phyloP scores from a whole-genome alignment of 2,797 vertebrate species.

The Melanotaenia parkinsoni region DNA sequence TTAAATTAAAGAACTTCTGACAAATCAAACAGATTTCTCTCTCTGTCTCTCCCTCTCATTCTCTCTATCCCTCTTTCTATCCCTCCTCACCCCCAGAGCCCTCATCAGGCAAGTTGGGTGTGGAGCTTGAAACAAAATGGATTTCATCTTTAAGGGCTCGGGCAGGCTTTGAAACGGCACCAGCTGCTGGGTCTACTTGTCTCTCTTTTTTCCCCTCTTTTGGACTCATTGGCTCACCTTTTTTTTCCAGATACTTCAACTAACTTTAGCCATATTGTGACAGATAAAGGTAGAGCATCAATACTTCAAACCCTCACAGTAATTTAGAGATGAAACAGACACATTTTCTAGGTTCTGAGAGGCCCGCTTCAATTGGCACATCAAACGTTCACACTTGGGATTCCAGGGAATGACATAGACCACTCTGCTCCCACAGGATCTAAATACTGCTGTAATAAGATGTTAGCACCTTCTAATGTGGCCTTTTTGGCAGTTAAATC shows the following conservation, averaged over 20 bases:
- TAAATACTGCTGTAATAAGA: slow-evolving; percentile 65
- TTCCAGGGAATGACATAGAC: slow-evolving; percentile 65
- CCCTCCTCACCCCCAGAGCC: slow-evolving; percentile 92
- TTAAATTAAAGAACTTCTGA: slow-evolving; percentile 97
- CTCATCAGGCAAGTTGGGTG: slow-evolving; percentile 85
- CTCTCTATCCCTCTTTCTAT: slow-evolving; percentile 70
- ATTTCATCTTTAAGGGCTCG: slow-evolving; percentile 96
- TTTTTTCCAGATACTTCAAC: slow-evolving; percentile 89
- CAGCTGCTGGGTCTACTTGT: slow-evolving; percentile 86
- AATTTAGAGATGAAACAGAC: slow-evolving; percentile 88
- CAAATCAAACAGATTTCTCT: slow-evolving; percentile 96
- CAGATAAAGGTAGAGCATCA: slow-evolving; percentile 92
- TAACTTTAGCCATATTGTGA: slow-evolving; percentile 98
- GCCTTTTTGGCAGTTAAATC: slow-evolving; percentile 67
- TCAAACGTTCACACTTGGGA: slow-evolving; percentile 74
- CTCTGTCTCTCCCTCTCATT: slow-evolving; percentile 81
- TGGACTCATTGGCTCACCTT: slow-evolving; percentile 64
- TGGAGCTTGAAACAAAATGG: slow-evolving; percentile 96
- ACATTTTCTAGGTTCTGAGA: slow-evolving; percentile 78
- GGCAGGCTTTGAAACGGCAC: slow-evolving; percentile 92
- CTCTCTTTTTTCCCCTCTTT: slow-evolving; percentile 59
- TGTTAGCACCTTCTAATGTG: slow-evolving; percentile 65
- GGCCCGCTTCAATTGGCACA: slow-evolving; percentile 68
- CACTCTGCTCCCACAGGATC: slow-evolving; percentile 59
- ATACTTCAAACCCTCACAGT: slow-evolving; percentile 92